Conservation (phyloP, 2,113 vertebrate species). For the Odontophorus gujanensis region DNA sequence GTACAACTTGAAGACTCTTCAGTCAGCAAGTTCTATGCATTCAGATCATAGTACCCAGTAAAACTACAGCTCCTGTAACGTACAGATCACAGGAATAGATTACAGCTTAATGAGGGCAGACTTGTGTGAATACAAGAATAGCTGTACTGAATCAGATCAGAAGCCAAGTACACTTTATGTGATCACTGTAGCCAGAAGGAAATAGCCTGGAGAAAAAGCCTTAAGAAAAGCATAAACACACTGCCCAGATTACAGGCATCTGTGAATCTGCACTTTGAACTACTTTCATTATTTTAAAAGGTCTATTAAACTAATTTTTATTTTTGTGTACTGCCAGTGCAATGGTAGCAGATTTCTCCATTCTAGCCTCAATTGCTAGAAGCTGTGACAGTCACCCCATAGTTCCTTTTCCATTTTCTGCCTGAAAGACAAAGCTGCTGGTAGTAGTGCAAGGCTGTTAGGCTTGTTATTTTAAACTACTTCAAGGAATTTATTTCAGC, state of each 20-base stretch:
- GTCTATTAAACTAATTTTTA: neutral
- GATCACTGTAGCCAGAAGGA: rapidly evolving
- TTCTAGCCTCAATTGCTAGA: neutral
- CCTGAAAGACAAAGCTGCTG: neutral
- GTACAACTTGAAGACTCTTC: neutral
- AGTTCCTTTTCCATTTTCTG: neutral
- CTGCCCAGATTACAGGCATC: neutral
- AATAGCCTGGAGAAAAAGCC: neutral
- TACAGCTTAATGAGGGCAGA: slow-evolving; percentile 1
- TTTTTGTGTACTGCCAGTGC: neutral
- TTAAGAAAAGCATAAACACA: neutral
- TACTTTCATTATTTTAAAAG: neutral
- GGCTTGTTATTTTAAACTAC: neutral
- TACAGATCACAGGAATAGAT: neutral
- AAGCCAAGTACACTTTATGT: neutral
- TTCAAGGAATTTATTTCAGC: neutral
- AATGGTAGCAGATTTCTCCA: neutral
- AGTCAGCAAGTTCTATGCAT: slow-evolving; percentile 28
- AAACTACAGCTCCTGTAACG: neutral
- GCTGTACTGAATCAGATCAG: neutral
- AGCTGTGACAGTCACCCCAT: neutral
- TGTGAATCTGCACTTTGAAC: neutral
- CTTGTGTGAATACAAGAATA: neutral
- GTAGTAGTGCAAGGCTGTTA: neutral
- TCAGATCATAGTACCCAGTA: slow-evolving; percentile 15